Base-by-base conservation (phyloP, 2,888 invertebrate species). In the Plebejus argus region DNA sequence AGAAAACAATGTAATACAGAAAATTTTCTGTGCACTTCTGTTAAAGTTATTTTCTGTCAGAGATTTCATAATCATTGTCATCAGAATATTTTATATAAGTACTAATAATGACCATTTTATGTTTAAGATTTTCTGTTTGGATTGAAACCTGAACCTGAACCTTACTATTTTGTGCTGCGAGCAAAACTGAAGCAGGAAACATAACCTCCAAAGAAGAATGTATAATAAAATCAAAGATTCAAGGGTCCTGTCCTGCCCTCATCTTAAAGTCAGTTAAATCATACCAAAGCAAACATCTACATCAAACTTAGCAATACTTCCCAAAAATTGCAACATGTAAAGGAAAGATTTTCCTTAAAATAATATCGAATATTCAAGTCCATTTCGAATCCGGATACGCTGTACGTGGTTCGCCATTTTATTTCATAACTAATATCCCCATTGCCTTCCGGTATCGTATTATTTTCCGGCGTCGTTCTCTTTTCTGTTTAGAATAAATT, bases 371-470 rank as follows among this genome's bases (percentile, higher is more conserved):
- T 74, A 49, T 74, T 49, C 53, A 74, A 53, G 74, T 74, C 53
- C 74, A 74, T 74, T 74, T 45, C 49, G 53, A 28, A 74, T 74
- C 49, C 53, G 49, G 45, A 49, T 74, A 49, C 74, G 74, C 53
- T 28, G 49, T 53, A 74, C 74, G 72, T 49, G 49, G 74, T 74
- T 53, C 72, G 72, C 72, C 74, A 74, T 74, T 74, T 74, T 74
- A 49, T 49, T 49, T 28, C 74, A 74, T 74, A 74, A 74, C 74
- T 74, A 74, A 74, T 28, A 74, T 74, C 53, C 72, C 49, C 49
- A 74, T 49, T 74, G 74, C 74, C 49, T 49, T 74, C 74, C 74
- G 74, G 74, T 74, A 53, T 74, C 74, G 53, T 72, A 72, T 74
- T 74, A 53, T 72, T 20, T 74, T 74, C 74, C 74, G 49, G 74